These are phyloP conservation scores for Aegithalos caudatus DNA, from an alignment of 2,113 vertebrate genomes.

Conservation along the genomic window DNA sequence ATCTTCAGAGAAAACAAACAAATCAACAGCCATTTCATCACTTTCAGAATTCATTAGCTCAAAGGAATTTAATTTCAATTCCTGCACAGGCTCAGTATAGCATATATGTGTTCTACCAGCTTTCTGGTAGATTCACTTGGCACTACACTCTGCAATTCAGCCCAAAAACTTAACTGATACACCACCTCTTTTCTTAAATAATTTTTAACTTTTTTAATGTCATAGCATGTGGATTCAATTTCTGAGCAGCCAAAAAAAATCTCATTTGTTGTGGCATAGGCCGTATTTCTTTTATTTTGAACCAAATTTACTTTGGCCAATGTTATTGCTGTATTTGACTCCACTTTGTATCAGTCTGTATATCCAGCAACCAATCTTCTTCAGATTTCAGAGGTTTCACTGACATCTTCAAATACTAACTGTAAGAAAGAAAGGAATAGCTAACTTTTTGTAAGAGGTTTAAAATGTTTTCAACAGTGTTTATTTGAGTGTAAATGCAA, in stretches of 20 bases:
- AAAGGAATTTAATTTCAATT: background rate
- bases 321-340: background rate
- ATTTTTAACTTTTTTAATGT: background rate
- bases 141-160: background rate
- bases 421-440: background rate
- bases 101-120: background rate
- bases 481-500: background rate
- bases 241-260: background rate
- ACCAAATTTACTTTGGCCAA: background rate
- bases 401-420: background rate
- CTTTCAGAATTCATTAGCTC: background rate
- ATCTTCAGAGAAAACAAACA: slow-evolving; percentile 30
- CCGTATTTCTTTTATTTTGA: background rate
- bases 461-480: background rate
- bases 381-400: background rate
- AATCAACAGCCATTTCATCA: background rate
- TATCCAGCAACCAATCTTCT: background rate
- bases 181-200: background rate
- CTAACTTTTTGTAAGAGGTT: background rate
- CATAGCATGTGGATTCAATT: background rate
- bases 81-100: background rate
- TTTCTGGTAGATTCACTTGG: background rate
- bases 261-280: background rate
- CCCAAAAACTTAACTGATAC: background rate
- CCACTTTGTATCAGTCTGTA: background rate